Base-by-base conservation (phyloP, 2,888 invertebrate genomes). In the Leucoptera coffeella region DNA sequence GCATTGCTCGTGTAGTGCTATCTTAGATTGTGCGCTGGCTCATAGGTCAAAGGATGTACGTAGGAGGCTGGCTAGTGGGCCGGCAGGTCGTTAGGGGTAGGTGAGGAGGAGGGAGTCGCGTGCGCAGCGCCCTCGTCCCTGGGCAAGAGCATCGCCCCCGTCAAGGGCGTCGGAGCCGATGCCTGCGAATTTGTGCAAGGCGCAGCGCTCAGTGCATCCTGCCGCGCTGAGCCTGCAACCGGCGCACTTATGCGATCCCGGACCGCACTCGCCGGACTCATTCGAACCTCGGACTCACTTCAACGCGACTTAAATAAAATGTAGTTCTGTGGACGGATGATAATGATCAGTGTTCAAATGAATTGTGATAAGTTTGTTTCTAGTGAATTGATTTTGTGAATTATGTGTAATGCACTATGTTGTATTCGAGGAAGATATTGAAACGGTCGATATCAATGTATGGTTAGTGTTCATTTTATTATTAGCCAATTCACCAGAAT, bases 111-210 rank as follows among this genome's bases (percentile, higher is more conserved):
- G 53, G 59, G 58, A 52, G 60, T 59, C 65, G 65, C 64, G 64
- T 61, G 65, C 65, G 65, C 64, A 54, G 51, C 52, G 47, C 50
- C 43, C 53, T 52, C 64, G 67, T 67, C 65, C 67, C 69, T 67
- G 67, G 59, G 49, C 51, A 57, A 60, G 69, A 62, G 64, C 69
- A 69, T 67, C 67, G 69, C 62, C 69, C 69, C 64, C 62, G 67
- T 65, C 67, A 69, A 67, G 69, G 69, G 69, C 69, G 69, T 64
- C 67, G 64, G 61, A 65, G 65, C 48, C n/a, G n/a, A n/a, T n/a
- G n/a, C n/a, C n/a, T 49, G 65, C 67, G 67, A 67, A 67, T 62
- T 69, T 67, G 54, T 67, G 67, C 67, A 67, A 67, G 64, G 61
- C 61, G 54, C 46, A 47, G 56, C 57, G 57, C 50, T 60, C 65